These are phyloP conservation scores for Lycia hirtaria DNA, from an alignment of 2,888 invertebrate genomes.

Conservation along the genomic window DNA sequence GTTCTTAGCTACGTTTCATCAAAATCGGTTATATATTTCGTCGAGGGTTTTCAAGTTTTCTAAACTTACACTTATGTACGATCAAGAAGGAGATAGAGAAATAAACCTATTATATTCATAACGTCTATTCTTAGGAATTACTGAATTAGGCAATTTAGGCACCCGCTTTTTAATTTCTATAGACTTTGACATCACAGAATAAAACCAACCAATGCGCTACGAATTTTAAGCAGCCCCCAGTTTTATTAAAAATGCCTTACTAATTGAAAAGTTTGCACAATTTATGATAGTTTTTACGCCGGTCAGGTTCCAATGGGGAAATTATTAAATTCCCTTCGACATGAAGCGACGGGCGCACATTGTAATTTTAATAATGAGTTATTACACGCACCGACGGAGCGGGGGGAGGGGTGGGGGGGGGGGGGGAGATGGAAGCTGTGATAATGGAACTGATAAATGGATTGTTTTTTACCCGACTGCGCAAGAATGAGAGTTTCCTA, in stretches of 20 bases:
- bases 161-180: not conserved
- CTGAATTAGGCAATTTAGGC: no score
- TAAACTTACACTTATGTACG: no score
- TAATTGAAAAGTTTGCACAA: slow-evolving; percentile 30
- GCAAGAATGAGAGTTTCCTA: no score
- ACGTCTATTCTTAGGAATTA: no score
- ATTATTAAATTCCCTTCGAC: slow-evolving; percentile 31
- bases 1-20: no score
- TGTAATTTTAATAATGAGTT: slow-evolving; percentile 28
- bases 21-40: no score
- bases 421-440: slow-evolving; percentile 10
- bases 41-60: no score
- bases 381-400: slow-evolving; percentile 8
- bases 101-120: no score
- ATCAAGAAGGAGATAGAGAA: no score
- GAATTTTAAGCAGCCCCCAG: slow-evolving; percentile 21
- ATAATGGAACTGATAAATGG: slow-evolving; percentile 14
- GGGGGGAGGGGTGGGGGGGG: not conserved
- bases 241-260: slow-evolving; percentile 29
- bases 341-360: slow-evolving; percentile 14
- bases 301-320: slow-evolving; percentile 25
- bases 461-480: not conserved
- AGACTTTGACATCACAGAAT: not conserved
- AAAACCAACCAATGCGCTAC: not conserved
- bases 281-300: slow-evolving; percentile 30